Percentiles rank a stretch among this genome's conserved stretches.
These are phyloP conservation scores for Pantelozetes paolii DNA, from an alignment of 2,888 invertebrate species.

Conservation along the genomic window DNA sequence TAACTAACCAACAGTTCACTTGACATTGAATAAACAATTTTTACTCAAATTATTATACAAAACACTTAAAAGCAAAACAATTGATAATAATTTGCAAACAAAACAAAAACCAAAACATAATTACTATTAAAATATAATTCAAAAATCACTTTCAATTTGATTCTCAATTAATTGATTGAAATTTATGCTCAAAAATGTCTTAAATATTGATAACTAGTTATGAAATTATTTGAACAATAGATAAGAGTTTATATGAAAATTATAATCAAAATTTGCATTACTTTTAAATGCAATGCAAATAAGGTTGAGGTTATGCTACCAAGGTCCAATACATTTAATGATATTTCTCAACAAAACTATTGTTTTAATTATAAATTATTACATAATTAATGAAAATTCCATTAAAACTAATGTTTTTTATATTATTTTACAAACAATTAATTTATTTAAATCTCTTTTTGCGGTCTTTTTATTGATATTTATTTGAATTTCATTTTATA, in stretches of 20 bases:
- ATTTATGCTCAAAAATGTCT: neutral
- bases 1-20: slow-evolving; percentile 1
- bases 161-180: too few species aligned
- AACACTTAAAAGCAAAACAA: too few species aligned
- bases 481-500: neutral
- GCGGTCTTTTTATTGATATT: neutral
- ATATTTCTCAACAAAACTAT: neutral
- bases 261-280: too few species aligned
- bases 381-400: neutral
- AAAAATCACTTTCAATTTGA: neutral
- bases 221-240: neutral
- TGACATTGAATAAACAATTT: neutral
- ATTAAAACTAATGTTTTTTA: neutral
- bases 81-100: too few species aligned
- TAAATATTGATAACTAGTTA: neutral
- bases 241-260: slow-evolving; percentile 6
- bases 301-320: too few species aligned
- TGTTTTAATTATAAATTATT: neutral
- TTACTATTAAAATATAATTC: neutral
- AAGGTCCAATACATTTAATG: too few species aligned
- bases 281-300: too few species aligned
- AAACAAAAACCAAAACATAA: too few species aligned
- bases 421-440: neutral
- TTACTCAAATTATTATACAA: too few species aligned
- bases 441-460: neutral